A percentile compares a stretch with the other conserved stretches of the same genome.
Conservation (phyloP, 2,113 vertebrate genomes). For the Nycticryphes semicollaris region DNA sequence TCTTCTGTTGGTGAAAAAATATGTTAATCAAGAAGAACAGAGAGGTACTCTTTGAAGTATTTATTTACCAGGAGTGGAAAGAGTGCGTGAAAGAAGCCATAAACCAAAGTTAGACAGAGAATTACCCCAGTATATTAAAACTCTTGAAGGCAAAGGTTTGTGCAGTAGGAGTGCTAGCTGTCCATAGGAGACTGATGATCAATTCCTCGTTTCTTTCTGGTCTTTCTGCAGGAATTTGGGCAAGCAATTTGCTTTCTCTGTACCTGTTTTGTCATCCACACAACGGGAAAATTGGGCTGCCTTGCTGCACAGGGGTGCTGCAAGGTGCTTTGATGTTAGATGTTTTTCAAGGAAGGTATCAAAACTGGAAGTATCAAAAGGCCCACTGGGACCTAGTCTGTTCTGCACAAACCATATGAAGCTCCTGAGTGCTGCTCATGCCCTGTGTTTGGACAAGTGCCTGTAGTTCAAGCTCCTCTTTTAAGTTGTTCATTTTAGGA, state of each 20-base stretch:
- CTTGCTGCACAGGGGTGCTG: background rate
- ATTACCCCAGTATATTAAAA: background rate
- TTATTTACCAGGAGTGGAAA: background rate
- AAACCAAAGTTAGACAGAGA: background rate
- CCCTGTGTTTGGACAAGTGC: background rate
- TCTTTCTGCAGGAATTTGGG: background rate
- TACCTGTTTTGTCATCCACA: background rate
- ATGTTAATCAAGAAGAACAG: background rate
- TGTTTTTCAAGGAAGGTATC: background rate
- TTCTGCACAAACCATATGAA: background rate
- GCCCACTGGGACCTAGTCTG: background rate
- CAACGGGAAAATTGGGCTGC: background rate
- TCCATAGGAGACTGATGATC: background rate
- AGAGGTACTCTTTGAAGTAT: background rate
- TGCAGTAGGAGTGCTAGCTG: background rate
- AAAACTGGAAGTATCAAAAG: background rate
- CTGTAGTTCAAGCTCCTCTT: background rate
- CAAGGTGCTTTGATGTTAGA: background rate
- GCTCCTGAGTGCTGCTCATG: background rate
- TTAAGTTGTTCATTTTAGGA: background rate
- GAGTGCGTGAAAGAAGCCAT: background rate
- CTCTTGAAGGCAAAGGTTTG: background rate
- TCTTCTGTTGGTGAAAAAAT: background rate
- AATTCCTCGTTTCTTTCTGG: background rate
- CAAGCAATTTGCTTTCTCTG: background rate